These are phyloP conservation scores for Ptilonorhynchus violaceus DNA, from an alignment of 2,113 vertebrate genomes.

Conservation along the genomic window DNA sequence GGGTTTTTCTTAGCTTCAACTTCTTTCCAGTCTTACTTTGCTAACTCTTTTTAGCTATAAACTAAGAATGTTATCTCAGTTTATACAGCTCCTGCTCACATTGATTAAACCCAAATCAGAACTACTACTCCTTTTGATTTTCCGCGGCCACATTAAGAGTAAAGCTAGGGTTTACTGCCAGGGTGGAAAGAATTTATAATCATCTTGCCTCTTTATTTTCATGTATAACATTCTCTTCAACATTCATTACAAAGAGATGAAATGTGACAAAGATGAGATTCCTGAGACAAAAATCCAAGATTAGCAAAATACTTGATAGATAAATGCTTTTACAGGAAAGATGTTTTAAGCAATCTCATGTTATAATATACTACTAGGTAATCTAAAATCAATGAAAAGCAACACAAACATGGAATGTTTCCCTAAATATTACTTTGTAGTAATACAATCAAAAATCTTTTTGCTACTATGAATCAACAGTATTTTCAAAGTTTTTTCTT, in stretches of 20 bases:
- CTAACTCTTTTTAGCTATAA: not conserved
- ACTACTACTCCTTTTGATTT: not conserved
- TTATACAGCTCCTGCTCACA: not conserved
- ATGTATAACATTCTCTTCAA: not conserved
- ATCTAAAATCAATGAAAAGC: not conserved
- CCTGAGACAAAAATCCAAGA: not conserved
- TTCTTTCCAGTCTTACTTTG: not conserved
- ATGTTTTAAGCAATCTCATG: not conserved
- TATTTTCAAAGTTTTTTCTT: not conserved
- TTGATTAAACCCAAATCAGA: not conserved
- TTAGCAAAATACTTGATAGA: not conserved
- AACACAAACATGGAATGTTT: not conserved
- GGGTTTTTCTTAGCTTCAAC: not conserved
- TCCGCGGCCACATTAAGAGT: not conserved
- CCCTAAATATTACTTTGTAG: not conserved
- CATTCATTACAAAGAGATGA: not conserved
- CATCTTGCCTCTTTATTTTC: not conserved
- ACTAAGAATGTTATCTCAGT: not conserved
- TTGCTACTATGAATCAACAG: not conserved
- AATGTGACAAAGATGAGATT: not conserved
- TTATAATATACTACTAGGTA: not conserved
- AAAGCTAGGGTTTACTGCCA: not conserved
- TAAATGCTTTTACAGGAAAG: not conserved
- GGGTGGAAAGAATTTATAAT: not conserved
- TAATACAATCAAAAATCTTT: not conserved